Evolutionary conservation across 2,888 invertebrate genomes (phyloP).

Genomic region (Orchesella flavescens): DNA sequence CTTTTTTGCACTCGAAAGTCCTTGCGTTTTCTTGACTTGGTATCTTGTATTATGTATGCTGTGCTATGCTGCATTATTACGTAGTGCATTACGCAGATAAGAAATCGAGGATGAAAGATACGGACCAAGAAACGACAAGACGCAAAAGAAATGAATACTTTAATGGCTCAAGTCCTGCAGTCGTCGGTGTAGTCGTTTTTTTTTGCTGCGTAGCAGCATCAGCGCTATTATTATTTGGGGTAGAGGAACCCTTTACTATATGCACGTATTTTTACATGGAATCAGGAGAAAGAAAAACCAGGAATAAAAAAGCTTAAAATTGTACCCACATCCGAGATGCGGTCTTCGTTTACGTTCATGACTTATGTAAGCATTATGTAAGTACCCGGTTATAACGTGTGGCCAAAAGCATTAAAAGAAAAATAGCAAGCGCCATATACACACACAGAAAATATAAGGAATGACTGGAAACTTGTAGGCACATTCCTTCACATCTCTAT

Average conservation of each 20-base stretch:
- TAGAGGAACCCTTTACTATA: no score
- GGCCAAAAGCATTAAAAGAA: slow-evolving; percentile 37
- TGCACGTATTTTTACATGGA: no score
- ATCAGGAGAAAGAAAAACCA: no score
- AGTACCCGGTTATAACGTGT: slow-evolving; percentile 21
- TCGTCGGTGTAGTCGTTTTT: not conserved
- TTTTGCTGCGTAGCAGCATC: no score
- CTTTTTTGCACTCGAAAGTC: not conserved
- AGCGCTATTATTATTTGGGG: no score
- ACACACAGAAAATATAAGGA: not conserved
- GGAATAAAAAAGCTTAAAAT: no score
- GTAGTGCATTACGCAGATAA: not conserved
- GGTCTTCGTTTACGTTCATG: not conserved
- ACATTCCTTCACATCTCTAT: not conserved
- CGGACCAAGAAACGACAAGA: not conserved
- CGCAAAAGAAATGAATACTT: not conserved
- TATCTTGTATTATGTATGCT: not conserved
- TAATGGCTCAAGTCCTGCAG: slow-evolving; percentile 10
- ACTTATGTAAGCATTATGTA: not conserved
- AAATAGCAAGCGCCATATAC: not conserved
- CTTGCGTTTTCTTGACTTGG: not conserved
- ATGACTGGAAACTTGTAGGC: not conserved
- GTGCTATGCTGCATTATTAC: not conserved
- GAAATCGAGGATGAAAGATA: not conserved
- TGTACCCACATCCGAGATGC: no score